phyloP scores from a whole-genome alignment of 37 sponge, comb jelly and placozoan species.

The Chondrilla cf. caribensis region DNA sequence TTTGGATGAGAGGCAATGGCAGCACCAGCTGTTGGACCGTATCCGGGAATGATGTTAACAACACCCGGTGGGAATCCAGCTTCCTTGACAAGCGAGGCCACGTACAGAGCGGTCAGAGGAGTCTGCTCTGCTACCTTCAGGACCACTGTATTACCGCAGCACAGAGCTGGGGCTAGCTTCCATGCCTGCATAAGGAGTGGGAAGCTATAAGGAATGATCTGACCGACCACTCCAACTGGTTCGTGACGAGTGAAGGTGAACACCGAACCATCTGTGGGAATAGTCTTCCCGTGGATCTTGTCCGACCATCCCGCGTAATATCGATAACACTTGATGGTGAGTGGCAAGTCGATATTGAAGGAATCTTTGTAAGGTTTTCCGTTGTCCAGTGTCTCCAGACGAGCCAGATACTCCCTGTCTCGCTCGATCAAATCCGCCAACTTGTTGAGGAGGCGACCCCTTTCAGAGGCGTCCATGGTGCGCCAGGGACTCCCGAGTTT shows the following conservation, averaged over 20 bases:
- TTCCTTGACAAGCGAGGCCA: slow-evolving; percentile 78
- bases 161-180: slow-evolving; percentile 96
- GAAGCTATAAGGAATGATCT: slow-evolving; percentile 98
- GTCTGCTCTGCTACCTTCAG: slow-evolving; percentile 97
- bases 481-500: slow-evolving; percentile 88
- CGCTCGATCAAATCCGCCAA: slow-evolving; percentile 91
- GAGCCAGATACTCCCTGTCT: slow-evolving; percentile 86
- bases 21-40: slow-evolving; percentile 95
- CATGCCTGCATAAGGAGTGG: slow-evolving; percentile 95
- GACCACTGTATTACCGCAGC: slow-evolving; percentile 75
- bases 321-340: slow-evolving; percentile 67
- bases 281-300: slow-evolving; percentile 98
- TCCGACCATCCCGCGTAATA: slow-evolving; percentile 98
- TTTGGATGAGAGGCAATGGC: slow-evolving; percentile 85
- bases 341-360: slow-evolving; percentile 47
- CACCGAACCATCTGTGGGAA: slow-evolving; percentile 81
- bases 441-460: slow-evolving; percentile 84
- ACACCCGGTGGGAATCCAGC: slow-evolving; percentile 99
- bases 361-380: slow-evolving; percentile 87
- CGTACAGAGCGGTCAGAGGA: slow-evolving; percentile 91
- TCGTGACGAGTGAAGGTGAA: slow-evolving; percentile 93
- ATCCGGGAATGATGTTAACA: slow-evolving; percentile 89
- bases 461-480: slow-evolving; percentile 91
- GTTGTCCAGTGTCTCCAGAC: slow-evolving; percentile 93
- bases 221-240: slow-evolving; percentile 93